These are phyloP conservation scores for Lerema accius DNA, from an alignment of 1,140 invertebrate genomes.

Conservation along the genomic window DNA sequence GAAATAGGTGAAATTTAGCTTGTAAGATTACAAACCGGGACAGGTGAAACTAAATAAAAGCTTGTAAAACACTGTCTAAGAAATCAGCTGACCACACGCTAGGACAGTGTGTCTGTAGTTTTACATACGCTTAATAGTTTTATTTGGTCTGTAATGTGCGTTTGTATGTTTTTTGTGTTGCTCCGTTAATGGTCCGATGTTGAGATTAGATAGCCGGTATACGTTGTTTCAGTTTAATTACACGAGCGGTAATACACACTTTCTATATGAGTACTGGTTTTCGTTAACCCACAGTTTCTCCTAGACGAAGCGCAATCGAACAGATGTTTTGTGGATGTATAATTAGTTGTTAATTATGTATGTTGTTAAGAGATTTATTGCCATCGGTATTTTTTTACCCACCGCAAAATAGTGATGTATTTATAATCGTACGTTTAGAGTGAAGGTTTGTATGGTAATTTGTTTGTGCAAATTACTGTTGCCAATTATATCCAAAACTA, in stretches of 20 bases:
- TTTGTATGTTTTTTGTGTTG: slow-evolving; percentile 69
- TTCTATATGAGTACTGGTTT: slow-evolving; percentile 40
- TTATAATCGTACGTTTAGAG: too few species aligned
- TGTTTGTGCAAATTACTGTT: too few species aligned
- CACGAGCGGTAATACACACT: slow-evolving; percentile 55
- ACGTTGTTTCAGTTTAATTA: slow-evolving; percentile 77
- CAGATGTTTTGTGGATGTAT: not conserved
- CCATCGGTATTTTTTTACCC: too few species aligned
- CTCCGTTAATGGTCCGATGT: slow-evolving; percentile 74
- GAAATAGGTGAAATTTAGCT: too few species aligned
- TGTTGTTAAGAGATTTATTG: too few species aligned
- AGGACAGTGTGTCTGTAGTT: slow-evolving; percentile 49
- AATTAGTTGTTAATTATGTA: too few species aligned
- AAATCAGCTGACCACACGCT: slow-evolving; percentile 4
- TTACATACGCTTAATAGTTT: slow-evolving; percentile 52
- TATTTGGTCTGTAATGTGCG: slow-evolving; percentile 59
- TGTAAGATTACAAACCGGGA: too few species aligned
- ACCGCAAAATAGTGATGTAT: too few species aligned
- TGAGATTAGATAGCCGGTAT: slow-evolving; percentile 72
- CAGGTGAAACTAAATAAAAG: too few species aligned
- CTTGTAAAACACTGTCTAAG: not conserved
- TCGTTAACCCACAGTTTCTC: slow-evolving; percentile 34
- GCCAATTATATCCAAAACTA: too few species aligned
- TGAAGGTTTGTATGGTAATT: too few species aligned
- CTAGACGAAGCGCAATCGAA: slow-evolving; percentile 28